Percentiles rank a stretch among this genome's conserved stretches.
Conservation (phyloP, 2,888 invertebrate species). For the Synanthedon myopaeformis region DNA sequence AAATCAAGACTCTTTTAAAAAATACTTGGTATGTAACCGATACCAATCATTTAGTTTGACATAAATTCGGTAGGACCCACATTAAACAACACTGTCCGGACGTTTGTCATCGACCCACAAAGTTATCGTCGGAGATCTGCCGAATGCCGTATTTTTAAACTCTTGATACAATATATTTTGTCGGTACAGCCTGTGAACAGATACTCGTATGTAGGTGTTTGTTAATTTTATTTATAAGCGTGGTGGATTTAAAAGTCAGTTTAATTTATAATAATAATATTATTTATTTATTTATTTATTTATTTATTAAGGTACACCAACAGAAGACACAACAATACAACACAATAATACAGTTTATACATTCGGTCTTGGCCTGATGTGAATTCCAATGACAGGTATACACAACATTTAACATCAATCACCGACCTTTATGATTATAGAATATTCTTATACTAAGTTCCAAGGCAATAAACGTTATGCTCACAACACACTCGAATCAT, state of each 20-base stretch:
- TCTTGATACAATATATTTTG: conserved; percentile 2
- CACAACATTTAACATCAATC: too few relatives aligned
- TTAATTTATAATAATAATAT: too few relatives aligned
- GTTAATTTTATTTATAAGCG: neutral
- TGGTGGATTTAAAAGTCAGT: neutral
- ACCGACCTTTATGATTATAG: too few relatives aligned
- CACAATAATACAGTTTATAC: too few relatives aligned
- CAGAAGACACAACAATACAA: too few relatives aligned
- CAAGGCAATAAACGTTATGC: too few relatives aligned
- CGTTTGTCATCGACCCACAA: conserved; percentile 33
- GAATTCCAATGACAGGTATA: too few relatives aligned
- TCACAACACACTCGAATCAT: too few relatives aligned
- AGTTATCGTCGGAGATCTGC: conserved; percentile 19
- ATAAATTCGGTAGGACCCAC: conserved; percentile 43
- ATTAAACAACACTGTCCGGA: conserved; percentile 28
- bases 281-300: too few relatives aligned
- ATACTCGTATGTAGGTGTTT: conserved; percentile 14
- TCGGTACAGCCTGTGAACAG: conserved; percentile 2
- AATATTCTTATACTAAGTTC: too few relatives aligned
- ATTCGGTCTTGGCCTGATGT: too few relatives aligned
- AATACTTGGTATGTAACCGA: conserved; percentile 35
- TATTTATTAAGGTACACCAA: too few relatives aligned
- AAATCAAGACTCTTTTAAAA: neutral
- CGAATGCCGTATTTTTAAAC: conserved; percentile 17
- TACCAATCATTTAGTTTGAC: conserved; percentile 26